phyloP scores from a whole-genome alignment of 2,797 vertebrate species.

The Darevskia nairensis region DNA sequence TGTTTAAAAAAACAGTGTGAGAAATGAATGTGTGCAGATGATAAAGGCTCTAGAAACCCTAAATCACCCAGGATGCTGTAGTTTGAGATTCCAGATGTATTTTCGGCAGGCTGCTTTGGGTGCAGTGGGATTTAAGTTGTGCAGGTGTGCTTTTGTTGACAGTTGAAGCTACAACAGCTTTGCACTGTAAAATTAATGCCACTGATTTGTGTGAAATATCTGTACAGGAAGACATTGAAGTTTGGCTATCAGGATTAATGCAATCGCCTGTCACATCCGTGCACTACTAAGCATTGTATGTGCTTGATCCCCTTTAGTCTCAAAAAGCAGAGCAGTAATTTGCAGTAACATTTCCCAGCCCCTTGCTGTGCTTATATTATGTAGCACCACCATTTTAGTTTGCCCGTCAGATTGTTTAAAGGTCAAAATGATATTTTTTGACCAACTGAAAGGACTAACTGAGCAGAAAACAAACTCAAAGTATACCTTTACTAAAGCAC shows the following conservation, averaged over 20 bases:
- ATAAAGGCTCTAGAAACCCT: no score
- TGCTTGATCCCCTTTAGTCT: slow-evolving; percentile 6
- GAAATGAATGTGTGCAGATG: no score
- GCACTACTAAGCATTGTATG: not conserved
- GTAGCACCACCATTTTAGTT: not conserved
- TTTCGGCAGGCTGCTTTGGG: not conserved
- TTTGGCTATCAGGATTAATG: slow-evolving; percentile 3
- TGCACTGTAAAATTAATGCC: not conserved
- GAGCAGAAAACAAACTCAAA: not conserved
- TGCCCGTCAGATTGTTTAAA: slow-evolving; percentile 11
- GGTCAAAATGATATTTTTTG: not conserved
- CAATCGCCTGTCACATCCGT: slow-evolving; percentile 12
- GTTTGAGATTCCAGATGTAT: not conserved
- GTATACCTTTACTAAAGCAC: not conserved
- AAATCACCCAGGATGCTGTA: not conserved
- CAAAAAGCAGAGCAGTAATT: slow-evolving; percentile 22
- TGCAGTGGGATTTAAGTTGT: not conserved
- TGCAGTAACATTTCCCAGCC: slow-evolving; percentile 34
- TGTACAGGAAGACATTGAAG: not conserved
- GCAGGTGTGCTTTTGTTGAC: not conserved
- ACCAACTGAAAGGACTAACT: not conserved
- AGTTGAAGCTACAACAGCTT: not conserved
- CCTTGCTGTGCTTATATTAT: slow-evolving; percentile 41
- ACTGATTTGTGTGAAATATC: slow-evolving; percentile 5
- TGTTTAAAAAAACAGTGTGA: no score